A percentile compares a stretch with the other conserved stretches of the same genome.
Evolutionary conservation across 53 echinoderm and acorn worm genomes (phyloP).

Genomic region (Henricia sp.): DNA sequence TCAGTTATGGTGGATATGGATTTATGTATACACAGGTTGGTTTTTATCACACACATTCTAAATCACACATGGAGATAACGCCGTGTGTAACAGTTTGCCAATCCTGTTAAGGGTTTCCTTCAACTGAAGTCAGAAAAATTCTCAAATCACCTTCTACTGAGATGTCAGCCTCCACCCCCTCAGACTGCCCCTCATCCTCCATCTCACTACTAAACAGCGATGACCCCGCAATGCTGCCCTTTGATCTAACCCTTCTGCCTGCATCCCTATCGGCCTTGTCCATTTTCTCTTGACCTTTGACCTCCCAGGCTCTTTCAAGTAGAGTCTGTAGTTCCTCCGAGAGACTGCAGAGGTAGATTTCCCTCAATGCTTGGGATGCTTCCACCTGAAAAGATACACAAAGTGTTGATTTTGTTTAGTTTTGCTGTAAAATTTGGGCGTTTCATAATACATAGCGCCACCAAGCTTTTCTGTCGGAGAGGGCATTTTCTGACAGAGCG

Average conservation of each 20-base stretch:
- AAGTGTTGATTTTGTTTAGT: too few species aligned
- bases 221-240: conserved; percentile 29
- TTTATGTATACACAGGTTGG: too few species aligned
- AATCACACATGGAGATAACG: too few species aligned
- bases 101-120: too few species aligned
- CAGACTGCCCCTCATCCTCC: conserved; percentile 45
- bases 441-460: too few species aligned
- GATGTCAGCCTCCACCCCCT: conserved; percentile 34
- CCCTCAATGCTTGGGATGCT: conserved; percentile 61
- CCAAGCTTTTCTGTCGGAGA: too few species aligned
- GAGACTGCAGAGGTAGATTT: conserved; percentile 76
- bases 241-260: conserved; percentile 5
- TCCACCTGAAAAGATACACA: conserved; percentile 52
- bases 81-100: too few species aligned
- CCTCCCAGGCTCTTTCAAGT: conserved; percentile 68
- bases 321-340: conserved; percentile 69
- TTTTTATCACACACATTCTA: too few species aligned
- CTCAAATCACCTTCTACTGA: conserved; percentile 40
- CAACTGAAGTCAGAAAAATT: too few species aligned
- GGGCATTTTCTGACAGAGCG: too few species aligned
- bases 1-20: too few species aligned
- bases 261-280: conserved; percentile 1
- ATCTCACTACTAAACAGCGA: conserved; percentile 60
- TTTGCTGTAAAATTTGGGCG: too few species aligned
- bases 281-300: conserved; percentile 46